Base-by-base conservation (phyloP, 2,888 invertebrate genomes). In the Suillia variegata region DNA sequence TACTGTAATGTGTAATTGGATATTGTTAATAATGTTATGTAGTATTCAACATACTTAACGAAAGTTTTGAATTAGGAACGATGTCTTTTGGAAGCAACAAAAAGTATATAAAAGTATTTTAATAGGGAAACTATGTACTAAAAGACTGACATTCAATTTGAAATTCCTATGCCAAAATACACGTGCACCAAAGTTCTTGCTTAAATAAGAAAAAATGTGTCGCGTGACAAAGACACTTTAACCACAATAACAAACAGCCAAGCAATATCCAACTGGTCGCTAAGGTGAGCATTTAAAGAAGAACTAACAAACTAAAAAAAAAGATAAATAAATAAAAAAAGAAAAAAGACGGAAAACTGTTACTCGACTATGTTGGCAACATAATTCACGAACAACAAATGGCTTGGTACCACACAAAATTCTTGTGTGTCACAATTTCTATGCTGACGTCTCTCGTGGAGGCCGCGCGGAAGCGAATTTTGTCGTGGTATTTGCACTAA, bases 201-300 rank as follows among this genome's bases (percentile, higher is more conserved):
- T 26, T 26, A 26, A 26, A 26, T 5, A 26, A 26, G 10, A 26
- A 26, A 26, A 26, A 26, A 26, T 5, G 65, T 68, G 67, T 77
- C 76, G 76, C 76, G 76, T 77, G 76, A 67, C 69, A 62, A 73
- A 70, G 67, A 70, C 72, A 76, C 75, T 77, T 77, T 72, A 75
- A 63, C 70, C 70, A 62, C 69, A 71, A 45, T 20, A 53, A 52
- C 51, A 57, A 62, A 58, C 59, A 53, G 4, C n/a, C n/a, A n/a
- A n/a, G n/a, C 26, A 20, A 42, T 24, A 12, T 22, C 31, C 31
- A 52, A 22, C 22, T 57, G 52, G 57, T 58, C 47, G 57, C 47
- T 53, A 49, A n/a, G 54, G 54, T 54, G 31, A 33, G 57, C 50
- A 64, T n/a, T n/a, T n/a, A n/a, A n/a, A n/a, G n/a, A n/a, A n/a